These are phyloP conservation scores for Oligia strigilis DNA, from an alignment of 2,888 invertebrate species.

Conservation along the genomic window DNA sequence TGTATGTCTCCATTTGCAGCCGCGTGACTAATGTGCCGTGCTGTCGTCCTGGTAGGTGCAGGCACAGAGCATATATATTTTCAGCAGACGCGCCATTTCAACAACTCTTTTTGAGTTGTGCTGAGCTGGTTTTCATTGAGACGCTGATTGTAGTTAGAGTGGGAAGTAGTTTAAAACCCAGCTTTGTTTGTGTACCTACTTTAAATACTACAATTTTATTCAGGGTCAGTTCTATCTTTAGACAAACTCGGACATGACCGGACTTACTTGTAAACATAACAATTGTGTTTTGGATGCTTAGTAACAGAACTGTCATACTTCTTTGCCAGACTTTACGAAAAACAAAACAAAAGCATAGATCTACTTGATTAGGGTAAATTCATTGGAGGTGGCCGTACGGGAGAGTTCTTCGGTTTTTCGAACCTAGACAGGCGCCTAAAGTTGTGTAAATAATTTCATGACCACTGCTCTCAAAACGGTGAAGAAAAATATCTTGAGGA, in stretches of 20 bases:
- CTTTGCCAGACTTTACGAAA: neutral
- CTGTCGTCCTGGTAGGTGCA: neutral
- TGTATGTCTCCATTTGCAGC: slow-evolving; percentile 10
- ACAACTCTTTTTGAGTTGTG: neutral
- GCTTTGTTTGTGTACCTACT: neutral
- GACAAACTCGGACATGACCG: neutral
- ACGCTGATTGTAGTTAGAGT: no score
- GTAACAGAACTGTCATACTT: no score
- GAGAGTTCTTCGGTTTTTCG: no score
- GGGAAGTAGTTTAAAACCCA: neutral
- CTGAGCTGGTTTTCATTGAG: neutral
- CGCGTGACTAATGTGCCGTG: slow-evolving; percentile 24
- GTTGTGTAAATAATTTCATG: no score
- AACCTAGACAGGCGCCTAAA: no score
- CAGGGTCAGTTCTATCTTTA: no score
- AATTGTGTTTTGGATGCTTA: neutral
- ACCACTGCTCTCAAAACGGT: no score
- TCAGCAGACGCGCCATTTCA: slow-evolving; percentile 8
- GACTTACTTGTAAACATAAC: neutral
- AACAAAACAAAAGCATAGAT: neutral
- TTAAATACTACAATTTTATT: neutral
- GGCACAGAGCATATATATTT: neutral
- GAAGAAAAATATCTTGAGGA: no score
- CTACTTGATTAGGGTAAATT: no score
- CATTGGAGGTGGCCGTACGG: no score